Evolutionary conservation across 2,113 vertebrate species (phyloP).

Genomic region (Tupaia tana): DNA sequence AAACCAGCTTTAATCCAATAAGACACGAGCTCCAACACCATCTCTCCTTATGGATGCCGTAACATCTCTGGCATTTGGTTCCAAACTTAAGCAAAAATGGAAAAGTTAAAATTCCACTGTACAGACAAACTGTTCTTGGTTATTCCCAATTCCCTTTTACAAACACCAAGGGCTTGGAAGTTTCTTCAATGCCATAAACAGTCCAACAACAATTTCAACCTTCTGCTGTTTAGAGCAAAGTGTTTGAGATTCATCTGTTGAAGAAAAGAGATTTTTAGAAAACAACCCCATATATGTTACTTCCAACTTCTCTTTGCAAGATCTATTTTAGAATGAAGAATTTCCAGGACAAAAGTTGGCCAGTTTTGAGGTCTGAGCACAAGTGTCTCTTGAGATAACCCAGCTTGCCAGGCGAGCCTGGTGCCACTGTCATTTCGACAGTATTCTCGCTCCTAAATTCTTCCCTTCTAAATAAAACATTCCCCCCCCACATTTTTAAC

Average conservation of each 20-base stretch:
- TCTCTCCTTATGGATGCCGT: not conserved
- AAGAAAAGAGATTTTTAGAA: slow-evolving; percentile 63
- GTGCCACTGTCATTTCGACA: not conserved
- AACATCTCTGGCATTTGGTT: slow-evolving; percentile 36
- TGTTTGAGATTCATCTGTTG: slow-evolving; percentile 46
- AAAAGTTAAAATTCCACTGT: slow-evolving; percentile 50
- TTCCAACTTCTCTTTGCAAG: slow-evolving; percentile 51
- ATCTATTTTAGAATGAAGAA: slow-evolving; percentile 64
- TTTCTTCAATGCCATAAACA: slow-evolving; percentile 41
- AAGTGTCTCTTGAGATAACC: slow-evolving; percentile 26
- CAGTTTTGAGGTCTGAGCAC: slow-evolving; percentile 33
- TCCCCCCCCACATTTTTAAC: not conserved
- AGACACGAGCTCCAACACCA: not conserved
- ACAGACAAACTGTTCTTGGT: slow-evolving; percentile 59
- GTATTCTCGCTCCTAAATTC: not conserved
- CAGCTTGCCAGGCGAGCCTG: not conserved
- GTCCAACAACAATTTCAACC: slow-evolving; percentile 40
- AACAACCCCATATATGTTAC: slow-evolving; percentile 51
- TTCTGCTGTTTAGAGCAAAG: slow-evolving; percentile 48
- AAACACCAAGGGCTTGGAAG: slow-evolving; percentile 39
- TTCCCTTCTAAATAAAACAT: not conserved
- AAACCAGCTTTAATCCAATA: slow-evolving; percentile 18
- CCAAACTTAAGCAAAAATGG: slow-evolving; percentile 58
- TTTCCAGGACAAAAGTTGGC: slow-evolving; percentile 31
- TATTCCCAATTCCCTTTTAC: slow-evolving; percentile 42